Evolutionary conservation across 2,888 invertebrate genomes (phyloP), one percentile per base, ranked within the genome.

Genomic region (Drosophila trichaetosa): DNA sequence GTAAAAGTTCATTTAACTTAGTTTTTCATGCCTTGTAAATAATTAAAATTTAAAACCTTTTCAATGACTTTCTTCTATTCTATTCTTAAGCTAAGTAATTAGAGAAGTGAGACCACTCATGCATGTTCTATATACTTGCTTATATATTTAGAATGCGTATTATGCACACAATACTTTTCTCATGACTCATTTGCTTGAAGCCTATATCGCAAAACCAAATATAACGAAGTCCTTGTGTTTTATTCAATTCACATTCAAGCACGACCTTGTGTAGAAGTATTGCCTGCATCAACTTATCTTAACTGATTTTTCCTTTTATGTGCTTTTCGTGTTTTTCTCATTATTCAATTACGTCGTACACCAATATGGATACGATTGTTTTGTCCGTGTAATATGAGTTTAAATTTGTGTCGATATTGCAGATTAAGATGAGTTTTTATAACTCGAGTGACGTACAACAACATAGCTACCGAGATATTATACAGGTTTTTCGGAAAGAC

Each of bases 401-500:
- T 58, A 11, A 49, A 24, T 16, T 31, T 53, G 7, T 33, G 13
- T 40, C 16, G 2, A 24, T 38, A 11, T 68, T 65, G 18, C 48
- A 77, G 79, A 18, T 8, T 46, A 71, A 62, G 24, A 79, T 75
- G 78, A 66, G 21, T 48, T 24, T 1, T 11, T 11, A 4, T 7
- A 36, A 59, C 24, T 38, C 29, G 11, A 49, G 33, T 52, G 33
- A 72, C 31, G 21, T 34, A 16, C 52, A 51, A 11, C 49, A 51
- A n/a, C 67, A 73, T 48, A 52, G 18, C 5, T 83, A 64, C 48
- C 70, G 52, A 57, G 88, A 88, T 42, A 60, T 88, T 18, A 34
- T 86, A 6, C 58, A 29, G 0, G 80, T 88, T 2, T 88, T 80
- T 57, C 33, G 64, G 18, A 29, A 29, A 3, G 5, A 66, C 7